Conservation (phyloP, 2,888 invertebrate genomes). For the Psylliodes chrysocephalus region DNA sequence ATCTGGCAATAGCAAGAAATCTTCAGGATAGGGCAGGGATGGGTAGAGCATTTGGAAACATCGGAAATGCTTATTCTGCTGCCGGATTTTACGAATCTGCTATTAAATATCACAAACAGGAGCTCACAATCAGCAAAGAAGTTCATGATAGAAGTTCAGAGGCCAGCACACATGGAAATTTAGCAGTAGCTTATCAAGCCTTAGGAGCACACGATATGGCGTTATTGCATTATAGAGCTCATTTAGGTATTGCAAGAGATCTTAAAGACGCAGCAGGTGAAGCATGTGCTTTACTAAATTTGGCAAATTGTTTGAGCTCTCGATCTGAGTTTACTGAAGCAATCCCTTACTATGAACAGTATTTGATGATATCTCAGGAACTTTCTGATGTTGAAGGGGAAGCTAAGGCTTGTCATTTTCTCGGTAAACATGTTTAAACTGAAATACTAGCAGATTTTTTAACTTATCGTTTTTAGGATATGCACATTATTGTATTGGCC, state of each 20-base stretch:
- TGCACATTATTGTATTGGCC: constrained; percentile 94
- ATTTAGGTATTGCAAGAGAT: constrained; percentile 90
- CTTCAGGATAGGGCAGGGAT: constrained; percentile 84
- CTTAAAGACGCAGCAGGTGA: constrained; percentile 94
- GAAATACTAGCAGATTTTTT: no score
- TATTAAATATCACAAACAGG: constrained; percentile 96
- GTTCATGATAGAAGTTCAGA: constrained; percentile 94
- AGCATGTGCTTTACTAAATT: constrained; percentile 90
- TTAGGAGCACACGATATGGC: constrained; percentile 96
- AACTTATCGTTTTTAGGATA: constrained; percentile 81
- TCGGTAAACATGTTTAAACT: constrained; percentile 52
- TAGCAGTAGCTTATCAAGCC: constrained; percentile 94
- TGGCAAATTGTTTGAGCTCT: constrained; percentile 94
- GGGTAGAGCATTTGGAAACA: constrained; percentile 95
- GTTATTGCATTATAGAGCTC: constrained; percentile 89
- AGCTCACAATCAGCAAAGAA: constrained; percentile 93
- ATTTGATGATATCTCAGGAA: constrained; percentile 92
- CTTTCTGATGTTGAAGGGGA: constrained; percentile 93
- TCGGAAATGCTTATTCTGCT: constrained; percentile 95
- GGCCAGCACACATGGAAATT: constrained; percentile 93
- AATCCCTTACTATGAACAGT: constrained; percentile 95
- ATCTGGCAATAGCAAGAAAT: constrained; percentile 85
- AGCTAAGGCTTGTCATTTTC: constrained; percentile 94
- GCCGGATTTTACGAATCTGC: constrained; percentile 94
- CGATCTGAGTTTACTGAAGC: constrained; percentile 91